phyloP scores from a whole-genome alignment of 2,888 invertebrate genomes.

The Tromatobia lineatoria region DNA sequence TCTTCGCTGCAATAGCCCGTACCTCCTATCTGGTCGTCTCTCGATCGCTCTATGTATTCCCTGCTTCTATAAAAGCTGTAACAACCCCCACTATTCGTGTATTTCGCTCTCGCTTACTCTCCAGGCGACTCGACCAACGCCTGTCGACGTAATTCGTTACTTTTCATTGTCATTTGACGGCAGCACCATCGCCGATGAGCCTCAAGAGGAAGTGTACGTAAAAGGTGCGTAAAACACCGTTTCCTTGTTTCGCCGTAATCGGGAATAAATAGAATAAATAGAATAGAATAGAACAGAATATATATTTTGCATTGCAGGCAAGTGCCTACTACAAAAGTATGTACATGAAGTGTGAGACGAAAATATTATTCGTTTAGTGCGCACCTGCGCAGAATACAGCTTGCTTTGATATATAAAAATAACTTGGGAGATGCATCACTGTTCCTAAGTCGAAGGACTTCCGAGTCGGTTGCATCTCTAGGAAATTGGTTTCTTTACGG shows the following conservation, averaged over 20 bases:
- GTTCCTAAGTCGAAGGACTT: too few species aligned
- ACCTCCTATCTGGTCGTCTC: constrained; percentile 26
- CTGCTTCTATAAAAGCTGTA: neutral
- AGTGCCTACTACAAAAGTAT: too few species aligned
- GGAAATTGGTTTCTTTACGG: too few species aligned
- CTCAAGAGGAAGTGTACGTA: constrained; percentile 36
- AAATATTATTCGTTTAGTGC: too few species aligned
- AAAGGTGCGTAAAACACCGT: constrained; percentile 45
- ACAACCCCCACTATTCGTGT: neutral
- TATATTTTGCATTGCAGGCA: too few species aligned
- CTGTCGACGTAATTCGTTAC: constrained; percentile 62
- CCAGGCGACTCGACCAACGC: neutral
- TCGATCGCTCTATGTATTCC: constrained; percentile 26
- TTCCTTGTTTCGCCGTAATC: constrained; percentile 67
- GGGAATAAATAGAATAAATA: constrained; percentile 78
- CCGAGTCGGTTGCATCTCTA: too few species aligned
- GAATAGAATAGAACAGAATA: too few species aligned
- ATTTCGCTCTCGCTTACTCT: neutral
- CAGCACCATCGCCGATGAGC: neutral
- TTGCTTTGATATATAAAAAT: too few species aligned
- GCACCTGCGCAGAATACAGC: too few species aligned
- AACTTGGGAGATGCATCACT: too few species aligned
- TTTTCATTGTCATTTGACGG: constrained; percentile 58
- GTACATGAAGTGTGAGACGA: too few species aligned
- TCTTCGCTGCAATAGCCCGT: constrained; percentile 44